Base-by-base conservation (phyloP, 2,888 invertebrate genomes). In the Leucozona laternaria region DNA sequence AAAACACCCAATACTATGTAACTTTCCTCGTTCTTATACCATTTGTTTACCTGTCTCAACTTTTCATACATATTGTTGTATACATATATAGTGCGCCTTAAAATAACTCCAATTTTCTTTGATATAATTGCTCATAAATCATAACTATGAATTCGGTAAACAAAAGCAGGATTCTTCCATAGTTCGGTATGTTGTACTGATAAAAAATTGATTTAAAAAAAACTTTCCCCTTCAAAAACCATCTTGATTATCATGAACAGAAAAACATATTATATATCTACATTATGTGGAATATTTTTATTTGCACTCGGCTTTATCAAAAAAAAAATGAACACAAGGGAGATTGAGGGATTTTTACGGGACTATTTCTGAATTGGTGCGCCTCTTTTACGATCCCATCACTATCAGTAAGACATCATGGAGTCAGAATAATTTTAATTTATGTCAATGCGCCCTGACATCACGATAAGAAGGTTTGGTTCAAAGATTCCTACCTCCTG, bases 401-500 rank as follows among this genome's bases (percentile, higher is more conserved):
- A 53, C 25, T 78, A 70, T 71, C 70, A 55, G 62, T 40, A 43
- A 62, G 43, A 60, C 43, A 62, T 71, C 31, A n/a, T 37, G 20
- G 31, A 62, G 70, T 60, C 60, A 62, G 17, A 15, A 34, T 50
- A 50, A 57, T 57, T 71, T 79, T 45, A 60, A 60, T 60, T 60
- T 40, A 60, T 62, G 78, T 20, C 70, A 53, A 78, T 31, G 62
- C 5, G 31, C 71, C 62, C 22, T 60, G 60, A 15, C 70, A 53
- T n/a, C 40, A 37, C 37, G 78, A 78, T 78, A 78, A 78, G 78
- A 55, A 43, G 53, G 60, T 62, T 40, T 20, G 31, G 78, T 78
- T 78, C 71, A 78, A 78, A 78, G 70, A 55, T 62, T 43, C 10
- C 50, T 64, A 58, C 34, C 77, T 70, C 68, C 22, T 57, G 31